Conservation (phyloP, 64 coral and sea anemone species). For the Platygyra sinensis region DNA sequence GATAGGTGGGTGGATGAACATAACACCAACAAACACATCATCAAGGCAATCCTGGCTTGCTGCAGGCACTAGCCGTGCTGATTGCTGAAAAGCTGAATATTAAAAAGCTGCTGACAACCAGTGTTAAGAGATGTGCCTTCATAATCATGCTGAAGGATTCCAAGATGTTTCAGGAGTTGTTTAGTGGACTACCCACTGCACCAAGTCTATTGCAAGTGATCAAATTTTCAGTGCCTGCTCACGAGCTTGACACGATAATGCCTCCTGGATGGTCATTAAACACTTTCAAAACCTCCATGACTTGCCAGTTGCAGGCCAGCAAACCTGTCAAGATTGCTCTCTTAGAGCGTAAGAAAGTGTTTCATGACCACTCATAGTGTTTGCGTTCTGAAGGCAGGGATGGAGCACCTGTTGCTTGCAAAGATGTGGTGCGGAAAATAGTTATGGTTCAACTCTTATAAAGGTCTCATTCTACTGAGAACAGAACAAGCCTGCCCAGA, state of each 20-base stretch:
- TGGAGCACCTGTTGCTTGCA: conserved; percentile 31
- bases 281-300: conserved; percentile 57
- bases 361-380: conserved; percentile 53
- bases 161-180: conserved; percentile 32
- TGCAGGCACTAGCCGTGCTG: no score
- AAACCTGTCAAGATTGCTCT: conserved; percentile 41
- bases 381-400: neutral
- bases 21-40: neutral
- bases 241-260: conserved; percentile 17
- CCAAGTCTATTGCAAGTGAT: conserved; percentile 2
- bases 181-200: conserved; percentile 25
- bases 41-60: no score
- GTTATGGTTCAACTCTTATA: conserved; percentile 28
- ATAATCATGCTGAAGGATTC: neutral
- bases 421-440: conserved; percentile 38
- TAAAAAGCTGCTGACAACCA: no score
- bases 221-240: conserved; percentile 9
- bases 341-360: conserved; percentile 40
- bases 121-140: no score
- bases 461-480: conserved; percentile 54
- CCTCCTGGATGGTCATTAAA: conserved; percentile 55
- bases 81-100: no score
- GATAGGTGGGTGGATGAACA: conserved; percentile 40
- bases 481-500: conserved; percentile 9
- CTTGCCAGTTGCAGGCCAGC: conserved; percentile 38